These are phyloP conservation scores for Galeopterus variegatus DNA, from an alignment of 2,113 vertebrate species.

Conservation along the genomic window DNA sequence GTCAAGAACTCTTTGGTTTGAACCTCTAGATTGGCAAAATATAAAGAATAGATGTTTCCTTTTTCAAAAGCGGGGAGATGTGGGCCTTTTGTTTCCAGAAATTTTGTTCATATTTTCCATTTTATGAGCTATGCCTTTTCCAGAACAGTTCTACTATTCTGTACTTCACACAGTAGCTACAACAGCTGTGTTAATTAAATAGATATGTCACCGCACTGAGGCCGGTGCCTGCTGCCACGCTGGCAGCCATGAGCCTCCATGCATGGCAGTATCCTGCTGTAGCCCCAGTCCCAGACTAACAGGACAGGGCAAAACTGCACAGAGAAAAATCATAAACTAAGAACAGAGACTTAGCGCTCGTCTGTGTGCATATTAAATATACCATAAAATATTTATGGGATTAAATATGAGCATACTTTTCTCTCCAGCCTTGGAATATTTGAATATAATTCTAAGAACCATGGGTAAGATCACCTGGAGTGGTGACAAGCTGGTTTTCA, in stretches of 20 bases:
- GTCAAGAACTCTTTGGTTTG: not conserved
- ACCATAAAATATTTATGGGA: constrained; percentile 83
- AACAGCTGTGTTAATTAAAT: constrained; percentile 90
- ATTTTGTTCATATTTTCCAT: constrained; percentile 46
- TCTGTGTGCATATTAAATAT: constrained; percentile 80
- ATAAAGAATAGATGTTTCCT: not conserved
- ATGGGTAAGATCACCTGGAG: constrained; percentile 72
- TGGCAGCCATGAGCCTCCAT: constrained; percentile 82
- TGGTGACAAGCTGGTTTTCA: constrained; percentile 72
- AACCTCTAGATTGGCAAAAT: not conserved
- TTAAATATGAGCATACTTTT: constrained; percentile 73
- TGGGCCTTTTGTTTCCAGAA: constrained; percentile 70
- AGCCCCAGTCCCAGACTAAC: not conserved
- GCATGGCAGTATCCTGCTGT: constrained; percentile 48
- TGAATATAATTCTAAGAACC: constrained; percentile 78
- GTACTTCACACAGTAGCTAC: constrained; percentile 81
- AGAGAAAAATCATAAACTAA: constrained; percentile 40
- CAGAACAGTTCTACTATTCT: constrained; percentile 65
- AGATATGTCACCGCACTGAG: constrained; percentile 89
- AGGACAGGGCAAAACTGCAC: constrained; percentile 4
- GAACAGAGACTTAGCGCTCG: constrained; percentile 57
- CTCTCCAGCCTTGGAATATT: constrained; percentile 64
- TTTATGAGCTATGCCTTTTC: constrained; percentile 78
- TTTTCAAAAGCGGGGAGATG: not conserved
- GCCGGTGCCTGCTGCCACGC: constrained; percentile 81